These are phyloP conservation scores for Chlamydotis undulata DNA, from an alignment of 2,113 vertebrate genomes.

Conservation along the genomic window DNA sequence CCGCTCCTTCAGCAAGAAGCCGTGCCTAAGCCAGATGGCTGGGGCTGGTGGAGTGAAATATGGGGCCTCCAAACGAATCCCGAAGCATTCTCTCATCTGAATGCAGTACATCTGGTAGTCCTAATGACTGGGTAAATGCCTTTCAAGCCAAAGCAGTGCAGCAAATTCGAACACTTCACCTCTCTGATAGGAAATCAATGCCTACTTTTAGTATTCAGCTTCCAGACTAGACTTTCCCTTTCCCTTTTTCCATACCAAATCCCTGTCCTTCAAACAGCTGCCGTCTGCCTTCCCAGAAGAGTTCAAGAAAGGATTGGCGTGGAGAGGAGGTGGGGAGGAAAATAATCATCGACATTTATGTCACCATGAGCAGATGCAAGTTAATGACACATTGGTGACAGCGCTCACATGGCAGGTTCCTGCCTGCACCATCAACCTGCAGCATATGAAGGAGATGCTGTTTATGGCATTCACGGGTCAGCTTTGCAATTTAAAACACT, in stretches of 20 bases:
- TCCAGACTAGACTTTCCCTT: not conserved
- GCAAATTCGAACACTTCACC: not conserved
- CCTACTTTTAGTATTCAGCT: not conserved
- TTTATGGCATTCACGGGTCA: not conserved
- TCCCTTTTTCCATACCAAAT: not conserved
- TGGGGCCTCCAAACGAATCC: not conserved
- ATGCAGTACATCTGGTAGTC: not conserved
- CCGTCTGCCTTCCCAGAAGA: not conserved
- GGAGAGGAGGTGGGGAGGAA: not conserved
- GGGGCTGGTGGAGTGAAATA: not conserved
- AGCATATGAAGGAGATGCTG: not conserved
- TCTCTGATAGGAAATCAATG: not conserved
- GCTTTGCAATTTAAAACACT: not conserved
- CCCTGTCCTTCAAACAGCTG: not conserved
- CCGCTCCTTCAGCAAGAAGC: not conserved
- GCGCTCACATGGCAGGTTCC: not conserved
- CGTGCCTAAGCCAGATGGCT: not conserved
- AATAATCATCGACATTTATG: not conserved
- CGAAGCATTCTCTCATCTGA: not conserved
- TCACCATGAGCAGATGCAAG: not conserved
- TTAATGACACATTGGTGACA: slow-evolving; percentile 1
- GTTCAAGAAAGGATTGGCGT: not conserved
- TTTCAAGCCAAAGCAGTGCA: not conserved
- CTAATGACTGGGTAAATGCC: not conserved
- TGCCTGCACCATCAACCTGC: not conserved